Percentiles rank a stretch among this genome's conserved stretches.
These are phyloP conservation scores for Calephelis nemesis DNA, from an alignment of 1,140 invertebrate genomes.

Conservation along the genomic window DNA sequence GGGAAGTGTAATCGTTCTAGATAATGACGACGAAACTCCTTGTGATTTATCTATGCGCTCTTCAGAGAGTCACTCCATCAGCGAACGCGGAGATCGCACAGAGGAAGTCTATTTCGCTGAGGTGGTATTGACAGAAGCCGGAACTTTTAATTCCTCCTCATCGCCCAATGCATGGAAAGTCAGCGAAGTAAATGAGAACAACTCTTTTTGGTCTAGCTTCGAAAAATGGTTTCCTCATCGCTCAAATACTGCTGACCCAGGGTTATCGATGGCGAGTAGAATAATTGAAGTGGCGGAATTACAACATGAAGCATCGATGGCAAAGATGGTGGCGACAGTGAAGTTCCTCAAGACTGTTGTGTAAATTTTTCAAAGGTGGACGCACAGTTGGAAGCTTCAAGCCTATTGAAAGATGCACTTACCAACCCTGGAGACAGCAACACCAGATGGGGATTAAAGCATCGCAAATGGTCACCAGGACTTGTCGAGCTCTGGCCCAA, in stretches of 20 bases:
- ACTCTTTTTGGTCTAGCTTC: background rate
- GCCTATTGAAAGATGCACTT: background rate
- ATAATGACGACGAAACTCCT: background rate
- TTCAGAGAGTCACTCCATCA: background rate
- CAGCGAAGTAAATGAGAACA: background rate
- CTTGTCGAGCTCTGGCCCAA: background rate
- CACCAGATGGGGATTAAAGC: background rate
- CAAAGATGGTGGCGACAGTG: background rate
- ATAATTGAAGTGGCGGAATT: background rate
- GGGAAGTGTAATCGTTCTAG: too few relatives aligned
- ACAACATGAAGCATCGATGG: background rate
- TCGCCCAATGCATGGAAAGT: background rate
- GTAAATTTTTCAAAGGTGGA: background rate
- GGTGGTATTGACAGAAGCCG: background rate
- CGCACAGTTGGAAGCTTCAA: background rate
- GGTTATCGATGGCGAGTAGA: background rate
- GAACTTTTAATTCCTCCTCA: background rate
- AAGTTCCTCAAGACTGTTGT: background rate
- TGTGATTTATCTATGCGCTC: background rate
- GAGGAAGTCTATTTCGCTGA: background rate
- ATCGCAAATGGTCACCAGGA: background rate
- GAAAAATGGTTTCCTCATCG: background rate
- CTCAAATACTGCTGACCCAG: background rate
- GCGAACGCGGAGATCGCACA: too few relatives aligned
- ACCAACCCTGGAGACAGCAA: background rate